Percentiles rank a stretch among this genome's conserved stretches.
Conservation (phyloP, 1,140 invertebrate species). For the Protaetia brevitarsis region DNA sequence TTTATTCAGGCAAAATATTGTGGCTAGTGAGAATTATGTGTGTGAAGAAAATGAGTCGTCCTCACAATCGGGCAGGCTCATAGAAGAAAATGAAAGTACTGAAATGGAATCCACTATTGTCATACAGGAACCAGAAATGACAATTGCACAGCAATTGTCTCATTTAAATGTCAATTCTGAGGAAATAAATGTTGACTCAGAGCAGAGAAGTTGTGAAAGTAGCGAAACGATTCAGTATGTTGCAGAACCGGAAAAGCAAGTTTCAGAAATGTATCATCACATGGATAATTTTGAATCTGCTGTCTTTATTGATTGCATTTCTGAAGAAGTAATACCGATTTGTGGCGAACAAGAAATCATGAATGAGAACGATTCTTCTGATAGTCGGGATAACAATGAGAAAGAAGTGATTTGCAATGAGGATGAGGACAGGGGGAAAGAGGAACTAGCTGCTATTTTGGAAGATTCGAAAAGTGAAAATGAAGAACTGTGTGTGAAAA, state of each 20-base stretch:
- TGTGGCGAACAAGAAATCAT: slow-evolving; percentile 21
- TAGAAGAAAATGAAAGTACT: background rate
- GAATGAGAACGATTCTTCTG: slow-evolving; percentile 24
- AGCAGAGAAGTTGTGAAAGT: background rate
- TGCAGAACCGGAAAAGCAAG: background rate
- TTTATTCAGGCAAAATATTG: background rate
- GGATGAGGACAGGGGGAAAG: background rate
- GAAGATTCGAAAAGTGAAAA: slow-evolving; percentile 7
- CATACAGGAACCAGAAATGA: background rate
- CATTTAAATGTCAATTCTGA: background rate
- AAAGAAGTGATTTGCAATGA: slow-evolving; percentile 2
- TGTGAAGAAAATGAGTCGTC: background rate
- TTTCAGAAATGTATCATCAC: background rate
- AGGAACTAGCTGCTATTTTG: slow-evolving; percentile 9
- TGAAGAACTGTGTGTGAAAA: background rate
- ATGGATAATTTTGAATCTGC: slow-evolving; percentile 16
- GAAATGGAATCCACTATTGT: background rate
- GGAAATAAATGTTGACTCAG: background rate
- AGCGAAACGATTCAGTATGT: background rate
- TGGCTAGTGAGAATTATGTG: background rate
- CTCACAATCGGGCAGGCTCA: background rate
- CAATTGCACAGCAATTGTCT: background rate
- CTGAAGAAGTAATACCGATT: slow-evolving; percentile 28
- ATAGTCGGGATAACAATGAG: slow-evolving; percentile 15
- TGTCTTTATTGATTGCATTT: slow-evolving; percentile 29